Percentiles rank a stretch among this genome's conserved stretches.
These are phyloP conservation scores for Pachliopta kotzebuea DNA, from an alignment of 2,888 invertebrate genomes.

Conservation along the genomic window DNA sequence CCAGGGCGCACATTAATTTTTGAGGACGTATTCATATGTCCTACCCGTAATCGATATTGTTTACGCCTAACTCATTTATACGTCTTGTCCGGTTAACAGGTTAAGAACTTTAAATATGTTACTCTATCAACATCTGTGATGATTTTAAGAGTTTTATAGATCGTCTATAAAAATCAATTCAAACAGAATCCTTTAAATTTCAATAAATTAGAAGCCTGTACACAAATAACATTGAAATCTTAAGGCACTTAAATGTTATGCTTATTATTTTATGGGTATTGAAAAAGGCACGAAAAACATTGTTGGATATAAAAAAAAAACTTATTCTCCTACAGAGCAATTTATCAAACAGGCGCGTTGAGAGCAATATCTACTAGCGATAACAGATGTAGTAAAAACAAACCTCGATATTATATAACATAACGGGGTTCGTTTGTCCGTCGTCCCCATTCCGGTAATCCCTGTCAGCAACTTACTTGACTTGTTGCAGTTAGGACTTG, in stretches of 20 bases:
- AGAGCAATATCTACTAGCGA: constrained; percentile 6
- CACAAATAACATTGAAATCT: no score
- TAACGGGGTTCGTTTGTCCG: constrained; percentile 8
- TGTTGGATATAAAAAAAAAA: background rate
- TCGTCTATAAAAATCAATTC: no score
- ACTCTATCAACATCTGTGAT: background rate
- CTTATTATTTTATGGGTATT: background rate
- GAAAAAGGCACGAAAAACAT: constrained; percentile 3
- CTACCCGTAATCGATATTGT: no score
- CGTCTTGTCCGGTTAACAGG: no score
- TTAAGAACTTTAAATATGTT: background rate
- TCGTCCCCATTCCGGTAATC: constrained; percentile 14
- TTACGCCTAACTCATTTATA: no score
- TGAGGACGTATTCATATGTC: no score
- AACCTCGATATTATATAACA: constrained; percentile 10
- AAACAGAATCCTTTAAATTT: no score
- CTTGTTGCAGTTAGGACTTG: constrained; percentile 35
- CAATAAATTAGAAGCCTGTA: no score
- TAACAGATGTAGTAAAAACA: constrained; percentile 8
- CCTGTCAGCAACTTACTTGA: constrained; percentile 22
- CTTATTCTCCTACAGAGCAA: background rate
- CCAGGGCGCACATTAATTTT: no score
- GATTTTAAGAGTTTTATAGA: no score
- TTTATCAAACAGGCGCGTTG: constrained; percentile 2
- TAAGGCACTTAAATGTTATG: background rate